Evolutionary conservation across 2,888 invertebrate genomes (phyloP).

Genomic region (Furcula furcula): DNA sequence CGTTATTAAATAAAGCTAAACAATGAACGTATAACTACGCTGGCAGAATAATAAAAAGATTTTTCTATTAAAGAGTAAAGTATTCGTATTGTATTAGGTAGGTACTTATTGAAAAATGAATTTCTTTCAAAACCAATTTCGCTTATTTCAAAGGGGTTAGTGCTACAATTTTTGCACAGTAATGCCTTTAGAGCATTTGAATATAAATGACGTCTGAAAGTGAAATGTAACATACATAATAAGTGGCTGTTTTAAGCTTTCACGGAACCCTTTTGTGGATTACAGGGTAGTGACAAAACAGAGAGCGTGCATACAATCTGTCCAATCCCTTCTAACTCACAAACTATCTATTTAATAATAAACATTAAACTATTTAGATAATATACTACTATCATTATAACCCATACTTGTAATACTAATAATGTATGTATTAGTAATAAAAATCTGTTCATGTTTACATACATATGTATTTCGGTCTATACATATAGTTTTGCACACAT

Average conservation of each 20-base stretch:
- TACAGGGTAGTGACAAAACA: constrained; percentile 51
- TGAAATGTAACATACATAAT: constrained; percentile 83
- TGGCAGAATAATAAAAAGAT: constrained; percentile 10
- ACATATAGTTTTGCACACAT: no score
- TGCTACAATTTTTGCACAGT: constrained; percentile 78
- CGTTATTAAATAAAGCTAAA: background rate
- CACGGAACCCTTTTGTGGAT: constrained; percentile 78
- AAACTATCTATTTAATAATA: no score
- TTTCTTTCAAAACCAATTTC: constrained; percentile 64
- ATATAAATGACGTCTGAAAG: constrained; percentile 82
- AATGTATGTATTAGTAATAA: no score
- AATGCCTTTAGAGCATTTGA: constrained; percentile 81
- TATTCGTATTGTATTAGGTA: no score
- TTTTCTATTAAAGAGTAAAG: constrained; percentile 31
- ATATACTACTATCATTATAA: no score
- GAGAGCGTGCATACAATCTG: constrained; percentile 12
- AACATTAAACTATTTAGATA: no score
- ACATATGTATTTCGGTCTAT: no score
- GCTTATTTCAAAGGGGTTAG: constrained; percentile 73
- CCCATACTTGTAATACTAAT: no score
- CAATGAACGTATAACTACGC: background rate
- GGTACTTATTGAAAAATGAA: constrained; percentile 52
- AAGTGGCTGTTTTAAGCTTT: constrained; percentile 81
- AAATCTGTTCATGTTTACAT: no score
- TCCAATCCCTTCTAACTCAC: no score